Evolutionary conservation across 2,888 invertebrate species (phyloP).

Genomic region (Heteromurus nitidus): DNA sequence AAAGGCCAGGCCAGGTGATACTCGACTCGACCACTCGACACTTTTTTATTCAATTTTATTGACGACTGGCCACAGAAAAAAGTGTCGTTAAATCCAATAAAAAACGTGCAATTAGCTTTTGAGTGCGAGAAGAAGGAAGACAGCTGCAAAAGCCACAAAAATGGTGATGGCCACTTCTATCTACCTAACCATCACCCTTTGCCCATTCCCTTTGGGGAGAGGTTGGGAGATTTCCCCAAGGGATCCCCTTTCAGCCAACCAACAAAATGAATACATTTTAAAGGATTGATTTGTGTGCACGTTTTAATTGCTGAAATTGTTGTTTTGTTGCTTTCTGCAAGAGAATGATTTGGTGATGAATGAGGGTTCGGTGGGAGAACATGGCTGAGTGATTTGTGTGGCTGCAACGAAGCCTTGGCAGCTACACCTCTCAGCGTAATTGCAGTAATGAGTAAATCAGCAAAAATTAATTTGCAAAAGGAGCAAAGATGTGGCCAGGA

Average conservation of each 20-base stretch:
- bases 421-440: no score
- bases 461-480: not conserved
- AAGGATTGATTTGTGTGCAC: not conserved
- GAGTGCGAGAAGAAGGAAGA: no score
- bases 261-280: no score
- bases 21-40: not conserved
- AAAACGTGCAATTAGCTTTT: no score
- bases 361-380: not conserved
- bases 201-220: not conserved
- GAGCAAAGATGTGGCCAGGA: not conserved
- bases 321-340: not conserved
- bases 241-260: no score
- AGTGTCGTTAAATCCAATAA: no score
- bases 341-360: constrained; percentile 14
- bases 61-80: not conserved
- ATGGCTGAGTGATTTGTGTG: not conserved
- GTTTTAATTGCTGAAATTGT: not conserved
- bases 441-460: not conserved
- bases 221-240: not conserved
- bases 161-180: not conserved
- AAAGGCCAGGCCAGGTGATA: no score
- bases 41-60: not conserved
- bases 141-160: no score
- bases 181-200: not conserved
- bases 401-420: not conserved